Evolutionary conservation across 1,140 invertebrate species (phyloP).

Genomic region (Aporrectodea caliginosa): DNA sequence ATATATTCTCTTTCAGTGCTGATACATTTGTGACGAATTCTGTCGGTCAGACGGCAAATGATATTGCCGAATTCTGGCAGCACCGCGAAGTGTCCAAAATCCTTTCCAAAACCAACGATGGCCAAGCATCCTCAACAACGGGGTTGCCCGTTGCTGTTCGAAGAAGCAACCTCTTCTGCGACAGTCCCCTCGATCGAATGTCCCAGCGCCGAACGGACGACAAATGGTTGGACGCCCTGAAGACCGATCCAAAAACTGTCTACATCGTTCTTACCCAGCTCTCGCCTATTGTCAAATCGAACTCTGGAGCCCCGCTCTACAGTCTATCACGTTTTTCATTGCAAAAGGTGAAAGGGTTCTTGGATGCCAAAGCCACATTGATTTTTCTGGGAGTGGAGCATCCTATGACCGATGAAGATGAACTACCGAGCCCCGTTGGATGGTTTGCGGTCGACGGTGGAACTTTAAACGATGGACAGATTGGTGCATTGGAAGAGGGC

Average conservation of each 20-base stretch:
- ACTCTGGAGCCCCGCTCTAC: slow-evolving; percentile 20
- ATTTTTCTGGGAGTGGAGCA: background rate
- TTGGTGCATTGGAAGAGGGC: slow-evolving; percentile 33
- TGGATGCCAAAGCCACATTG: background rate
- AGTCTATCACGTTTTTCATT: background rate
- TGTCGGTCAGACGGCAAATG: slow-evolving; percentile 48
- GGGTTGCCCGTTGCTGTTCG: background rate
- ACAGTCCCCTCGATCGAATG: slow-evolving; percentile 42
- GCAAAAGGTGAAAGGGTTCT: background rate
- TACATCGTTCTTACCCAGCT: slow-evolving; percentile 44
- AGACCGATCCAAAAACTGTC: slow-evolving; percentile 38
- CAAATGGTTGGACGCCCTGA: slow-evolving; percentile 40
- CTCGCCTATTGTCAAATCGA: slow-evolving; percentile 26
- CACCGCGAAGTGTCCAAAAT: slow-evolving; percentile 37
- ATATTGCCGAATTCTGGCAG: slow-evolving; percentile 52
- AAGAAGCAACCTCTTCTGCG: slow-evolving; percentile 43
- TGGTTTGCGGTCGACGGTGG: slow-evolving; percentile 50
- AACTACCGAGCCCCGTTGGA: background rate
- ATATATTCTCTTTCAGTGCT: slow-evolving; percentile 41
- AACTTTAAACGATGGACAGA: slow-evolving; percentile 32
- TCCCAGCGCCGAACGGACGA: slow-evolving; percentile 47
- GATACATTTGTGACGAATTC: slow-evolving; percentile 44
- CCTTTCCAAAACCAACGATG: slow-evolving; percentile 33
- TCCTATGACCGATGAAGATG: background rate
- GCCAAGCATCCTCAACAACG: background rate